Percentiles rank a stretch among this genome's conserved stretches.
Evolutionary conservation across 1,140 invertebrate species (phyloP).

Genomic region (Panagrolaimus sp.): DNA sequence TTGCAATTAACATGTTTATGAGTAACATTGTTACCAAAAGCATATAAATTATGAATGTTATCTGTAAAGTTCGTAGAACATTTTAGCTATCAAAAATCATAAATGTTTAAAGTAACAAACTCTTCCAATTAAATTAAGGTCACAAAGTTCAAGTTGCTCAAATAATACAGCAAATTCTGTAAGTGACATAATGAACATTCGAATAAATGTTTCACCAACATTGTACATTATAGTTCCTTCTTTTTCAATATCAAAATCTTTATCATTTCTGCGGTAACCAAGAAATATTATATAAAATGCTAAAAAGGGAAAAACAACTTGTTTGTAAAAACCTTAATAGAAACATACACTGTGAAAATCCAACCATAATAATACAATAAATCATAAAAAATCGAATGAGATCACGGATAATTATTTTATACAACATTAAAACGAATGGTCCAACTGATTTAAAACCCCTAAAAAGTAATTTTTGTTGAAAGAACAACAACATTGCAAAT

Average conservation of each 20-base stretch:
- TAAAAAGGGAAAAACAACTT: constrained; percentile 60
- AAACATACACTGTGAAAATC: constrained; percentile 83
- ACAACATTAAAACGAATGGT: constrained; percentile 58
- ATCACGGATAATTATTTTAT: constrained; percentile 93
- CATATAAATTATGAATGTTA: constrained; percentile 90
- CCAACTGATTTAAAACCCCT: constrained; percentile 32
- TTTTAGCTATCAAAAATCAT: constrained; percentile 17
- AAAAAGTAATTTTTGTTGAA: constrained; percentile 17
- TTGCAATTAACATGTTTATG: constrained; percentile 96
- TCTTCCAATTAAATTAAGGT: constrained; percentile 80
- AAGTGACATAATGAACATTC: constrained; percentile 95
- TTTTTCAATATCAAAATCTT: constrained; percentile 22
- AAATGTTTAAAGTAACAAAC: constrained; percentile 61
- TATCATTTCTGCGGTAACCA: constrained; percentile 67
- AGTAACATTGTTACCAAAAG: constrained; percentile 85
- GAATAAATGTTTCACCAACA: constrained; percentile 72
- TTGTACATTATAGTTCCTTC: constrained; percentile 54
- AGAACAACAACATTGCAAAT: background rate
- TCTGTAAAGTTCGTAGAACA: constrained; percentile 27
- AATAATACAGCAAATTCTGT: constrained; percentile 92
- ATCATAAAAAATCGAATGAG: constrained; percentile 88
- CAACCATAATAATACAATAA: constrained; percentile 91
- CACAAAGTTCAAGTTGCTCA: constrained; percentile 76
- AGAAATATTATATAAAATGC: constrained; percentile 85
- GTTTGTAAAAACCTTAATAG: constrained; percentile 14